These are phyloP conservation scores for Anas bahamensis DNA, from an alignment of 2,797 vertebrate genomes.

Conservation along the genomic window DNA sequence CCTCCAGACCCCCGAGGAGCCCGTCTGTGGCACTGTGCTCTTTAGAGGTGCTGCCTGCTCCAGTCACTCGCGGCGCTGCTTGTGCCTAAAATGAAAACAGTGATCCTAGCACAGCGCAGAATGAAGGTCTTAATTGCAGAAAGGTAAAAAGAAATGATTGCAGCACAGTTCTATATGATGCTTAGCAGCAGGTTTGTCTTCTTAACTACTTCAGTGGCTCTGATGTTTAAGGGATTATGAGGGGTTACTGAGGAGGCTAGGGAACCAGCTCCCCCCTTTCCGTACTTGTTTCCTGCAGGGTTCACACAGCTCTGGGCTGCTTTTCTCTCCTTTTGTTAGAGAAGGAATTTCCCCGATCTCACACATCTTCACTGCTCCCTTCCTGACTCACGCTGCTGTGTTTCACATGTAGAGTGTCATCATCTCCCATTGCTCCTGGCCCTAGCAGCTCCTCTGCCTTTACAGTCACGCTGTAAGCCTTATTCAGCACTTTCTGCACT, in stretches of 20 bases:
- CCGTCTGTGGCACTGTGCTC: background rate
- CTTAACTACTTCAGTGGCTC: background rate
- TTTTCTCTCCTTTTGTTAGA: background rate
- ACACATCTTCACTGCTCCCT: background rate
- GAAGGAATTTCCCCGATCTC: background rate
- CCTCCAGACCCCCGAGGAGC: background rate
- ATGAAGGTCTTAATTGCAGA: background rate
- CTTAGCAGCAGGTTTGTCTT: background rate
- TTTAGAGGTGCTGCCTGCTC: background rate
- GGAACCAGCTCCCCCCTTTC: background rate
- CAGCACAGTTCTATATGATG: background rate
- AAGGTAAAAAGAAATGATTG: background rate
- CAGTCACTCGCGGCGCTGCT: background rate
- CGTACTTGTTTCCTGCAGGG: background rate
- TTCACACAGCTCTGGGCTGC: background rate
- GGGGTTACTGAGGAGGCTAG: background rate
- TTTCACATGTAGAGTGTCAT: background rate
- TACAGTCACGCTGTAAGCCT: background rate
- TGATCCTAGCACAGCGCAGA: background rate
- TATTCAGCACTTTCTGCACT: background rate
- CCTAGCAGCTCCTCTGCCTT: background rate
- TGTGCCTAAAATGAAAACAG: background rate
- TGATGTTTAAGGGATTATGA: background rate
- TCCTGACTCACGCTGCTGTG: background rate
- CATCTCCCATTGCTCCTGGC: background rate